Conservation (phyloP, 2,113 vertebrate genomes). For the Stegastes partitus region DNA sequence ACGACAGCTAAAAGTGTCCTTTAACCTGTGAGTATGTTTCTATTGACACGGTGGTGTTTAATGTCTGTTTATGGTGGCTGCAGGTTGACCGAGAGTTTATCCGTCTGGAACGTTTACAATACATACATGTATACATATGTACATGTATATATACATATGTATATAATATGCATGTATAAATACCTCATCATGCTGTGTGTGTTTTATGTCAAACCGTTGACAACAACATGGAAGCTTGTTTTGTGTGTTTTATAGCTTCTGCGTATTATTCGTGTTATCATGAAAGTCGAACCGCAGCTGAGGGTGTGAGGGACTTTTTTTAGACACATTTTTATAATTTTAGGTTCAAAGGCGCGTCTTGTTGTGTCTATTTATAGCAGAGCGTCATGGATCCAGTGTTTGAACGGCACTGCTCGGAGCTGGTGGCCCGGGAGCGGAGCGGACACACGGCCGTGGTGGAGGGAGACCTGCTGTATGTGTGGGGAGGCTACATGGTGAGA, state of each 20-base stretch:
- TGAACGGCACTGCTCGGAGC: slow-evolving; percentile 80
- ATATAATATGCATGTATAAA: no score
- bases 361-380: slow-evolving; percentile 8
- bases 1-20: neutral
- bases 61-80: neutral
- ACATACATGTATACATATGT: no score
- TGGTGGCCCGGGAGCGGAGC: slow-evolving; percentile 92
- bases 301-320: slow-evolving; percentile 7
- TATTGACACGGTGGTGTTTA: neutral
- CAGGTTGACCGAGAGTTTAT: neutral
- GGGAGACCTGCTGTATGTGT: slow-evolving; percentile 90
- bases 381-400: slow-evolving; percentile 65
- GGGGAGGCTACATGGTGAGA: slow-evolving; percentile 97
- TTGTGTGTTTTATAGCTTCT: neutral
- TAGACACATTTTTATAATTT: slow-evolving; percentile 6
- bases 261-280: neutral
- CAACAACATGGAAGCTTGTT: neutral
- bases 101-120: neutral
- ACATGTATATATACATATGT: no score
- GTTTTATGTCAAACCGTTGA: no score
- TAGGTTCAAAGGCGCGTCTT: neutral
- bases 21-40: slow-evolving; percentile 40
- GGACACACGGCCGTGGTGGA: slow-evolving; percentile 93
- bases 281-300: neutral
- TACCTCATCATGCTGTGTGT: no score